These are phyloP conservation scores for Alcedo atthis DNA, from an alignment of 2,797 vertebrate genomes.

Conservation along the genomic window DNA sequence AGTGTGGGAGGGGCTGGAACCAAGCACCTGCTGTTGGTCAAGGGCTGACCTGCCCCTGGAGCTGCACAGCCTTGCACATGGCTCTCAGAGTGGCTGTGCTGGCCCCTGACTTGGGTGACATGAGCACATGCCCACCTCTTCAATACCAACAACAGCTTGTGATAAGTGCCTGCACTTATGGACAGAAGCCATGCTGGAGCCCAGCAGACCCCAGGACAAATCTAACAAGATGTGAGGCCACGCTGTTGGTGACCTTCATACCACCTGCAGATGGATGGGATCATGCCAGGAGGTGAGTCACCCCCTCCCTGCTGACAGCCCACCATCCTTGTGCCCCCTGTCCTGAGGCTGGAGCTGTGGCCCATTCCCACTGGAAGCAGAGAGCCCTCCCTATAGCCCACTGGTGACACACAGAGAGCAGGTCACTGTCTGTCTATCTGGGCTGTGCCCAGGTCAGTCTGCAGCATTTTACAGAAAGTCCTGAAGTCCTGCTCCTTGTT, in stretches of 20 bases:
- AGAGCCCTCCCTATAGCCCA: rapidly evolving
- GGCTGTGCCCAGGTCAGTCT: neutral
- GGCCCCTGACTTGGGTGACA: neutral
- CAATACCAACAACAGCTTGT: neutral
- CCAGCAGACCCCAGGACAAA: neutral
- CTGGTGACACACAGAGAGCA: rapidly evolving
- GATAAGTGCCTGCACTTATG: neutral
- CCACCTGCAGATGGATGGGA: no score
- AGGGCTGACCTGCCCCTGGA: neutral
- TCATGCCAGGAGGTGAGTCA: neutral
- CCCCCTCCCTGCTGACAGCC: neutral
- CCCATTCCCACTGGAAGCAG: neutral
- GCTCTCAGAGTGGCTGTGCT: neutral
- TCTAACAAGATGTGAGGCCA: rapidly evolving
- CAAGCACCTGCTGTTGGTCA: neutral
- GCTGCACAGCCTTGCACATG: neutral
- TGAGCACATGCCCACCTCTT: neutral
- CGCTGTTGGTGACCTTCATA: rapidly evolving
- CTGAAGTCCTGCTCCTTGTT: neutral
- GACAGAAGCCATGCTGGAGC: rapidly evolving
- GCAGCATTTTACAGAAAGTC: neutral
- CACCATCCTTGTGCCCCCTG: neutral
- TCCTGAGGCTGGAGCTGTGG: neutral
- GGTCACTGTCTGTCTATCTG: neutral
- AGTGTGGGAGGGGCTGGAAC: neutral